Evolutionary conservation across 2,113 vertebrate species (phyloP).

Genomic region (Gallinago paraguaiae): DNA sequence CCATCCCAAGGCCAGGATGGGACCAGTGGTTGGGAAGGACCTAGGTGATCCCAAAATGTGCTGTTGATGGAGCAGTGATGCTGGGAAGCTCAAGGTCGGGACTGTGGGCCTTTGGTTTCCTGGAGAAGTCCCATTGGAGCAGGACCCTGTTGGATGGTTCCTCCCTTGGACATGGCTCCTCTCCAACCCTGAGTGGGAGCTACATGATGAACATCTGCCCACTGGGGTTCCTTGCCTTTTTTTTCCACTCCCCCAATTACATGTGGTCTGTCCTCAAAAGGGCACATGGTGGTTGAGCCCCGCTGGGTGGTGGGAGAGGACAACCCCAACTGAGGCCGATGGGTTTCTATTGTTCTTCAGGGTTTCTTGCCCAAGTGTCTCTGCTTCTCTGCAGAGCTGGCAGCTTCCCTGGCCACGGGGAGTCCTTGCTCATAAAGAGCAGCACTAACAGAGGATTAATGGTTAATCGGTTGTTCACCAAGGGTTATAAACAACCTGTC

Average conservation of each 20-base stretch:
- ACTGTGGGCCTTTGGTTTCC: not conserved
- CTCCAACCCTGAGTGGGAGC: not conserved
- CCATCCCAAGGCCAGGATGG: not conserved
- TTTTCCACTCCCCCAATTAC: not conserved
- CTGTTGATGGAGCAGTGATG: accelerated
- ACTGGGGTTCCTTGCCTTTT: not conserved
- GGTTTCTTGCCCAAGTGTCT: not conserved
- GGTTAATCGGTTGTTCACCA: not conserved
- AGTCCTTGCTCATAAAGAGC: not conserved
- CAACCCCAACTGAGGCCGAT: accelerated
- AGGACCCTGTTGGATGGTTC: not conserved
- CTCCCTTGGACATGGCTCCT: not conserved
- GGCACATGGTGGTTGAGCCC: accelerated
- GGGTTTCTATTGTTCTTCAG: not conserved
- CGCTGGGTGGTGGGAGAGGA: accelerated
- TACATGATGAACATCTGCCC: not conserved
- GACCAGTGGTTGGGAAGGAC: not conserved
- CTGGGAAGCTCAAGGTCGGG: not conserved
- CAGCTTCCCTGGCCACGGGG: not conserved
- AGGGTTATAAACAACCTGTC: conserved; percentile 47
- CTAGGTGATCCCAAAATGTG: not conserved
- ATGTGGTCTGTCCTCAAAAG: not conserved
- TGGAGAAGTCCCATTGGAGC: not conserved
- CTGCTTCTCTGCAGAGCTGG: not conserved
- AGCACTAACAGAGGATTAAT: not conserved